phyloP scores from a whole-genome alignment of 2,797 vertebrate species.

The Arremon brunneinucha region DNA sequence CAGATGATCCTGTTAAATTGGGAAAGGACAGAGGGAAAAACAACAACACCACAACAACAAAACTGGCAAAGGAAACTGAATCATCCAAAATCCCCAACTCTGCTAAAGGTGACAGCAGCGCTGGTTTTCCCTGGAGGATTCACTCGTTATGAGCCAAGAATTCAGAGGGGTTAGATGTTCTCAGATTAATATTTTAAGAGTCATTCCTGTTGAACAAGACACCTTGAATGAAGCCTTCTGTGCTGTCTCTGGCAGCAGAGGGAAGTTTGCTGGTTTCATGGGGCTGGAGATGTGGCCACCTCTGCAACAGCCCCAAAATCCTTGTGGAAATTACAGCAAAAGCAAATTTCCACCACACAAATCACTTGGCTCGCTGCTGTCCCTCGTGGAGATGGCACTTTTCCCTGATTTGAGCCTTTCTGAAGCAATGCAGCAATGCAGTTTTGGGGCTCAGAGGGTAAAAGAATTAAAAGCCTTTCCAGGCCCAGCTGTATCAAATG shows the following conservation, averaged over 20 bases:
- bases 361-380: rapidly evolving
- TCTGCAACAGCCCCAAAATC: background rate
- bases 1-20: background rate
- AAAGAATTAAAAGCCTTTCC: background rate
- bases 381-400: background rate
- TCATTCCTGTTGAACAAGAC: background rate
- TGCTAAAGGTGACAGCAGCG: constrained; percentile 25
- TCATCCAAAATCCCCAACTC: background rate
- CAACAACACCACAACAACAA: too few species aligned
- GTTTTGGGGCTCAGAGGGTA: background rate
- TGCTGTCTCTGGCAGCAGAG: background rate
- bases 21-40: background rate
- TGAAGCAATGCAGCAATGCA: background rate
- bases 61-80: background rate
- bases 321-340: background rate
- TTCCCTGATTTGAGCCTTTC: background rate
- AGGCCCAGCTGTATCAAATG: background rate
- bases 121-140: background rate
- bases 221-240: background rate
- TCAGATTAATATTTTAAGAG: background rate
- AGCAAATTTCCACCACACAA: background rate
- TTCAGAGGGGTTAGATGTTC: background rate
- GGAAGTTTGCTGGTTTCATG: background rate
- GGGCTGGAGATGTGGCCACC: background rate
- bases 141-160: background rate